Base-by-base conservation (phyloP, 2,888 invertebrate species). In the Andrena chrysosceles region DNA sequence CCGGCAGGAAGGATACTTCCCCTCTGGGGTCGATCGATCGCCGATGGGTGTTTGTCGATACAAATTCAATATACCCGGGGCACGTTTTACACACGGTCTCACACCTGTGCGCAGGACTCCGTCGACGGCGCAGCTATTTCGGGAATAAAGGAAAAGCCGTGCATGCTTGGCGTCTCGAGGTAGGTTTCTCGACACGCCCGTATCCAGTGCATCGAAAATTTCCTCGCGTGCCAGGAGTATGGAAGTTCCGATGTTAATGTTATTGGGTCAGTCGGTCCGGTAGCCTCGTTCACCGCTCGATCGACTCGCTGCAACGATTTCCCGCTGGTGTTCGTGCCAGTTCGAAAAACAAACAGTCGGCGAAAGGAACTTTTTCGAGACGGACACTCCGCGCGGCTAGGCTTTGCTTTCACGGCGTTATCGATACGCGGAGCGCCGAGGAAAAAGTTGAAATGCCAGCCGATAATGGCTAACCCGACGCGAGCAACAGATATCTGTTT, bases 1-100 rank as follows among this genome's bases (percentile, higher is more conserved):
- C 23, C 16, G n/a, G 3, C 23, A 10, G 52, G 59, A 75, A 35
- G 66, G 59, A 70, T 74, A 76, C 48, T 29, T 77, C 10, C 70
- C 67, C 69, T 71, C 64, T 42, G 73, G 72, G 73, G 68, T 64
- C 75, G 87, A 75, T 86, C 84, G 85, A 77, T 78, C 77, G 74
- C 35, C 72, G 35, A 72, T 42, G 62, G 71, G 82, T 82, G 82
- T 86, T 84, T 84, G 85, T 86, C 85, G 87, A 86, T 86, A 78
- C 81, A 86, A 86, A 86, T 84, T 84, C 84, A 83, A 86, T 86
- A 86, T 71, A 59, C 60, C 49, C 60, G 63, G 8, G 35, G 64
- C 71, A 23, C 13, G 42, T 26, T 13, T 33, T 23, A 20, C n/a
- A 23, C 33, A 29, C 20, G 60, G 71, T n/a, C 31, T 49, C 60